Percentiles rank a stretch among this genome's conserved stretches.
Evolutionary conservation across 2,113 vertebrate species (phyloP).

Genomic region (Brienomyrus brachyistius): DNA sequence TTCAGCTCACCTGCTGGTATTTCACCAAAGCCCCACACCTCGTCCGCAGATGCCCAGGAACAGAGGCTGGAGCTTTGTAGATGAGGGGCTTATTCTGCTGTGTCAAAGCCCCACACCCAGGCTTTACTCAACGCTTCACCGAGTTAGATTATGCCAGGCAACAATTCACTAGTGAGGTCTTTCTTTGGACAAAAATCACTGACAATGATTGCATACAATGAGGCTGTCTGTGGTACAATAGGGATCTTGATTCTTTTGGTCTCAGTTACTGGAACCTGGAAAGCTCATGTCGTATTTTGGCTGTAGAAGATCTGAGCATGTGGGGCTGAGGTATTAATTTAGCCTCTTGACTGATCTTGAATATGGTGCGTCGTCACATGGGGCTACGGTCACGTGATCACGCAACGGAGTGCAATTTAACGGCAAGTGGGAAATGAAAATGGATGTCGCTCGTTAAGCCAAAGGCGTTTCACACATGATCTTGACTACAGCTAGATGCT

Average conservation of each 20-base stretch:
- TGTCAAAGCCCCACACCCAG: neutral
- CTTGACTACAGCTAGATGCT: slow-evolving; percentile 9
- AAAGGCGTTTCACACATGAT: neutral
- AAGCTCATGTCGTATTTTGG: neutral
- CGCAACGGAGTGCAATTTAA: neutral
- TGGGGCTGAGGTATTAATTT: neutral
- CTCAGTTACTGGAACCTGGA: neutral
- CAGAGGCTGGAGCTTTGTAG: slow-evolving; percentile 12
- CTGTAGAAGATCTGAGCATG: neutral
- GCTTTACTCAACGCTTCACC: slow-evolving; percentile 20
- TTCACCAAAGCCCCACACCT: slow-evolving; percentile 7
- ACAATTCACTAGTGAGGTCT: neutral
- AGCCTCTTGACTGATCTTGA: neutral
- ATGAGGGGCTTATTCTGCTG: slow-evolving; percentile 19
- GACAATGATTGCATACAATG: neutral
- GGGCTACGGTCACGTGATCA: neutral
- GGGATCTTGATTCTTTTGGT: neutral
- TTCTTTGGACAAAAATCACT: neutral
- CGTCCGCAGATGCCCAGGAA: slow-evolving; percentile 10
- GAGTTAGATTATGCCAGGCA: neutral
- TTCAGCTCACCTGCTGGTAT: slow-evolving; percentile 3
- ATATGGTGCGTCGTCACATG: neutral
- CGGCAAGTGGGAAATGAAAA: neutral
- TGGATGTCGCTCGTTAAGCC: neutral
- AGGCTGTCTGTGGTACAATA: neutral